Evolutionary conservation across 2,113 vertebrate species (phyloP).

Genomic region (Cyanoramphus novaezelandiae): DNA sequence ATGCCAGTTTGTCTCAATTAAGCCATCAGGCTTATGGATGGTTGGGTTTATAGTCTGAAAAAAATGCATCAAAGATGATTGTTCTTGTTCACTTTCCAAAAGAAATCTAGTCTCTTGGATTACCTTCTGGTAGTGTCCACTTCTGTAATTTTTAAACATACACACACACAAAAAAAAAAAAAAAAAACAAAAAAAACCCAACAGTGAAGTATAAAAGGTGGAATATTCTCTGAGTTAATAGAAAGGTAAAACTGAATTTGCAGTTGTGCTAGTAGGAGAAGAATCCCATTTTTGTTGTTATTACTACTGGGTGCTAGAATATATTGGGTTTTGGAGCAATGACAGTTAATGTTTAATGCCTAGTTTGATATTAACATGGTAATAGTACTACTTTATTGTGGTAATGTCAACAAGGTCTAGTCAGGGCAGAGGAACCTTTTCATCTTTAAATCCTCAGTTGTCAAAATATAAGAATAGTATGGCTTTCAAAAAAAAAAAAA

Average conservation of each 20-base stretch:
- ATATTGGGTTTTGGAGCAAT: background rate
- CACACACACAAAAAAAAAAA: too few species aligned
- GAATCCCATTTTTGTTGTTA: background rate
- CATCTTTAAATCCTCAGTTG: background rate
- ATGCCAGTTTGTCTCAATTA: background rate
- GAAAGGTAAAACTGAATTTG: background rate
- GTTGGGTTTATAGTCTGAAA: background rate
- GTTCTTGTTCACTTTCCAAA: background rate
- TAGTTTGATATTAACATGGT: background rate
- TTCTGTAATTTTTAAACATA: background rate
- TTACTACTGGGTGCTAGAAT: background rate
- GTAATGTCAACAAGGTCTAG: background rate
- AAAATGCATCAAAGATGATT: background rate
- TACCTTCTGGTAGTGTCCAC: rapidly evolving
- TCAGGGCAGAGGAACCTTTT: background rate
- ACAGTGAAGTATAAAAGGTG: background rate
- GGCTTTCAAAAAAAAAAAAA: background rate
- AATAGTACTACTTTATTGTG: background rate
- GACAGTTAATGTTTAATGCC: background rate
- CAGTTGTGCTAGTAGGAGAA: background rate
- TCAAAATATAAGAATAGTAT: background rate
- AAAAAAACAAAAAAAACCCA: background rate
- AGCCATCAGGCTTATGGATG: background rate
- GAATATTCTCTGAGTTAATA: background rate
- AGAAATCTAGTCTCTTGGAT: background rate